Evolutionary conservation across 1,140 invertebrate genomes (phyloP).

Genomic region (Leptopilina clavipes): DNA sequence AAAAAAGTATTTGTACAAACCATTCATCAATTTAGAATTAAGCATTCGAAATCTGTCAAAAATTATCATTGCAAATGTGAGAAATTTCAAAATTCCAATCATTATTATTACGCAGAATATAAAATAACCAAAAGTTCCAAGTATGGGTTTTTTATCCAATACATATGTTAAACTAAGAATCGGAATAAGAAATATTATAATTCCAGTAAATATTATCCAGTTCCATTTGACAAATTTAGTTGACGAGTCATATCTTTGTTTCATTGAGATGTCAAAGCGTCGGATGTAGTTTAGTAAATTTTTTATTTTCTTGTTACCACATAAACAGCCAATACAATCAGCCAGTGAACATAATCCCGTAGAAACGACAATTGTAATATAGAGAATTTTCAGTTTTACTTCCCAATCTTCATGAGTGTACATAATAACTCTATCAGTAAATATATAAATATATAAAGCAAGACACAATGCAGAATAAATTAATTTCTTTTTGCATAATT

Average conservation of each 20-base stretch:
- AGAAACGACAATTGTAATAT: not conserved
- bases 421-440: not conserved
- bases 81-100: conserved; percentile 1
- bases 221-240: not conserved
- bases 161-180: not conserved
- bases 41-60: not conserved
- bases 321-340: not conserved
- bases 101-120: not conserved
- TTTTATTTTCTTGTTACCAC: not conserved
- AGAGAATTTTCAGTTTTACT: not conserved
- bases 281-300: not conserved
- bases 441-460: not conserved
- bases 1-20: not conserved
- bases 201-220: not conserved
- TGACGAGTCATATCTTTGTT: not conserved
- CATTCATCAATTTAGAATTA: not conserved
- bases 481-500: not conserved
- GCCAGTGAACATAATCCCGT: not conserved
- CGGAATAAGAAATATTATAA: not conserved
- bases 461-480: conserved; percentile 4
- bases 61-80: not conserved
- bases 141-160: not conserved
- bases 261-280: not conserved
- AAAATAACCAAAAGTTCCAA: not conserved
- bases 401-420: not conserved